These are phyloP conservation scores for Agapornis roseicollis DNA, from an alignment of 2,113 vertebrate genomes.

Conservation along the genomic window DNA sequence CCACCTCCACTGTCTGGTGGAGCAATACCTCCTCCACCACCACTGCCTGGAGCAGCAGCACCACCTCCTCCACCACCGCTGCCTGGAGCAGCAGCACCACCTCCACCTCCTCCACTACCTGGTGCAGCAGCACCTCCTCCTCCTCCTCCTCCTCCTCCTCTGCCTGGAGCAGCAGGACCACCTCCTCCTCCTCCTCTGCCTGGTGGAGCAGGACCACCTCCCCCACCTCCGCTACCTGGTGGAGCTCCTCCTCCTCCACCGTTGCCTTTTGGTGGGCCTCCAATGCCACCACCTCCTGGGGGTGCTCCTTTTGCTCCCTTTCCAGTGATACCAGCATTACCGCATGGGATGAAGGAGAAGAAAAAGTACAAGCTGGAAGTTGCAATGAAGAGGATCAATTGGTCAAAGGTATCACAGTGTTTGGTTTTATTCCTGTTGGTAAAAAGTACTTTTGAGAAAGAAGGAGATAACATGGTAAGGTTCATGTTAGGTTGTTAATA, in stretches of 20 bases:
- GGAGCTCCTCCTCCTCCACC: slow-evolving; percentile 74
- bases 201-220: slow-evolving; percentile 65
- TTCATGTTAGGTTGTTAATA: background rate
- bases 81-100: slow-evolving; percentile 23
- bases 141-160: slow-evolving; percentile 78
- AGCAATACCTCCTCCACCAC: slow-evolving; percentile 42
- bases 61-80: slow-evolving; percentile 80
- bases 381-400: slow-evolving; percentile 94
- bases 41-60: slow-evolving; percentile 15
- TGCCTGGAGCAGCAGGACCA: slow-evolving; percentile 69
- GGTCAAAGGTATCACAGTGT: slow-evolving; percentile 87
- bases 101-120: slow-evolving; percentile 74
- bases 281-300: slow-evolving; percentile 61
- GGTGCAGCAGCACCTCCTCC: slow-evolving; percentile 68
- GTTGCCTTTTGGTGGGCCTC: slow-evolving; percentile 57
- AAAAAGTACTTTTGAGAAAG: background rate
- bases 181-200: slow-evolving; percentile 71
- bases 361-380: slow-evolving; percentile 89
- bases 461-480: background rate
- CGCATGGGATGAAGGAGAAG: slow-evolving; percentile 91
- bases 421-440: background rate
- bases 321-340: slow-evolving; percentile 9
- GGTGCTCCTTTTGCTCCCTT: slow-evolving; percentile 31
- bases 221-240: slow-evolving; percentile 75
- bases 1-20: rapidly evolving